phyloP scores from a whole-genome alignment of 2,797 vertebrate genomes.

The Myotis vivesi region DNA sequence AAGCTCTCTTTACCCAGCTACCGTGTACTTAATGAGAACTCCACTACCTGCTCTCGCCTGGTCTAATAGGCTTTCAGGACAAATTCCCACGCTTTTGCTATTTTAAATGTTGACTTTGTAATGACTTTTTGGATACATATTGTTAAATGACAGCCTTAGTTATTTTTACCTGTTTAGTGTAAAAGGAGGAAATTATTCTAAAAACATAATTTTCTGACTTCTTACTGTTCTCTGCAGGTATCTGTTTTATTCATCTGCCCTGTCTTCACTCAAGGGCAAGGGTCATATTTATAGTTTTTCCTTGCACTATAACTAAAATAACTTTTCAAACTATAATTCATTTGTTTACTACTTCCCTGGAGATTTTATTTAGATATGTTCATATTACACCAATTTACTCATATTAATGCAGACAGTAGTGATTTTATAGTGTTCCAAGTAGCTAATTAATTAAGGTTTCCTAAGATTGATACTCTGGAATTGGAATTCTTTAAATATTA shows the following conservation, averaged over 20 bases:
- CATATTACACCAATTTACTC: neutral
- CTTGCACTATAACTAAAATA: neutral
- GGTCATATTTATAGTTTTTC: conserved; percentile 12
- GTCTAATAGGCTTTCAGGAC: neutral
- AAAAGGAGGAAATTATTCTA: neutral
- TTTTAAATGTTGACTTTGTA: conserved; percentile 24
- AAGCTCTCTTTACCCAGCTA: conserved; percentile 55
- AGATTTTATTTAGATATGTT: conserved; percentile 19
- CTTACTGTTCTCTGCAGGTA: neutral
- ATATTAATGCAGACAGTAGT: neutral
- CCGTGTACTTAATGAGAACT: neutral
- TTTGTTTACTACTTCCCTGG: neutral
- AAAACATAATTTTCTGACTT: conserved; percentile 1
- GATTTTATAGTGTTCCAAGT: conserved; percentile 13
- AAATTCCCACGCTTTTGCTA: conserved; percentile 19
- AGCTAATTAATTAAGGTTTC: conserved; percentile 34
- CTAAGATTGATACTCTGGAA: neutral
- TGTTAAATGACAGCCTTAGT: neutral
- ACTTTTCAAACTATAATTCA: neutral
- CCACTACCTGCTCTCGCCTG: neutral
- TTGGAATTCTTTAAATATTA: conserved; percentile 39
- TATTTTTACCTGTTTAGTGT: conserved; percentile 19
- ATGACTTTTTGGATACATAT: neutral
- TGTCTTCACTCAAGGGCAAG: neutral
- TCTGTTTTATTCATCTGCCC: neutral